Evolutionary conservation across 2,797 vertebrate genomes (phyloP), one percentile per base, ranked within the genome.

Genomic region (Chelmon rostratus): DNA sequence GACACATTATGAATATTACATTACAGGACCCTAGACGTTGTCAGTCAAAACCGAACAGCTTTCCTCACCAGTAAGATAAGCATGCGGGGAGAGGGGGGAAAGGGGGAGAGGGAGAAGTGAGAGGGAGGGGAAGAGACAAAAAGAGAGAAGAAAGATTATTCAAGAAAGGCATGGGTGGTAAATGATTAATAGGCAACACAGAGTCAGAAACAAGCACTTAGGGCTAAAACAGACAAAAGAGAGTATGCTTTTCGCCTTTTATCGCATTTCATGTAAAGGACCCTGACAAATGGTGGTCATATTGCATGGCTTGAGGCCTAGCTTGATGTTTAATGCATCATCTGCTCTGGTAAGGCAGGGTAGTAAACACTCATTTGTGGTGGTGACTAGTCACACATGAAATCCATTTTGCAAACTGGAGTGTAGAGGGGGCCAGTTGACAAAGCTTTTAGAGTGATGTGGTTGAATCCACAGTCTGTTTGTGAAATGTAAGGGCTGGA

Each of bases 1-100:
- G 97, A 97, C 97, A 98, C 96, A 95, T 95, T 95, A 98, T 98
- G 97, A 99, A 99, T 98, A 98, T 97, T 98, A 97, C 96, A 98
- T 97, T 96, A 97, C 95, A 96, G 93, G 96, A 95, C 95, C 90
- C 92, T 93, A 94, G 95, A 96, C 90, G 90, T 94, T 97, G 97
- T 97, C 97, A 97, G 96, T 98, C 97, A 97, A 84, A 93, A 83
- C 83, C 93, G 91, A 91, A 93, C 85, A 92, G 95, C 95, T 94
- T 94, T 93, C 96, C 95, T 94, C 92, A 94, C 94, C 95, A 96
- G 94, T 95, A 96, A 97, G 96, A 96, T 95, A 96, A 95, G 95
- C 95, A 96, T 92, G 90, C 3, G n/a, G 86, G 76, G 67, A 67
- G 79, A 79, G 70, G 53, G 67, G 67, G 62, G 35, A 56, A 10